Conservation (phyloP, 2,888 invertebrate species). For the Ectropis crepuscularia region DNA sequence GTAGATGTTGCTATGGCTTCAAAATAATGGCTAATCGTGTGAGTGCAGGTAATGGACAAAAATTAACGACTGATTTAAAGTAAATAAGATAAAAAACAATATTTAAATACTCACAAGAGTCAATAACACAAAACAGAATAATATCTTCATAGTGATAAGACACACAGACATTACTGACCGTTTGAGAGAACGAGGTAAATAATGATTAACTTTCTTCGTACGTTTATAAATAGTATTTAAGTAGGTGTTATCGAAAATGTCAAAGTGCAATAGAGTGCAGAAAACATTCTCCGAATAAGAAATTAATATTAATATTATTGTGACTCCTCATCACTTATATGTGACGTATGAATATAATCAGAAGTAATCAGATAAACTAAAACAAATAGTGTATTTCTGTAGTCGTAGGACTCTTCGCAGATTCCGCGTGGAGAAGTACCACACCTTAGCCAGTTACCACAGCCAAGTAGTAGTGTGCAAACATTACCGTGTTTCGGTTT, state of each 20-base stretch:
- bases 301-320: too few species aligned
- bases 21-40: too few species aligned
- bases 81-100: constrained; percentile 20
- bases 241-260: constrained; percentile 23
- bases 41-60: not conserved
- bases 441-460: too few species aligned
- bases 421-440: too few species aligned
- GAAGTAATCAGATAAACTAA: too few species aligned
- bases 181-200: constrained; percentile 11
- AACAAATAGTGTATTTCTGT: too few species aligned
- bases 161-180: constrained; percentile 13
- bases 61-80: not conserved
- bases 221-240: constrained; percentile 7
- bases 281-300: constrained; percentile 15
- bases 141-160: constrained; percentile 24
- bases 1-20: too few species aligned
- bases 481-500: too few species aligned
- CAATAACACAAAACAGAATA: constrained; percentile 25
- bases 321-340: too few species aligned
- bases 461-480: too few species aligned
- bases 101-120: constrained; percentile 17
- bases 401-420: too few species aligned
- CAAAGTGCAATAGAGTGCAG: constrained; percentile 18
- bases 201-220: constrained; percentile 8
- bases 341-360: too few species aligned